Evolutionary conservation across 2,888 invertebrate species (phyloP).

Genomic region (Epinotia ramella): DNA sequence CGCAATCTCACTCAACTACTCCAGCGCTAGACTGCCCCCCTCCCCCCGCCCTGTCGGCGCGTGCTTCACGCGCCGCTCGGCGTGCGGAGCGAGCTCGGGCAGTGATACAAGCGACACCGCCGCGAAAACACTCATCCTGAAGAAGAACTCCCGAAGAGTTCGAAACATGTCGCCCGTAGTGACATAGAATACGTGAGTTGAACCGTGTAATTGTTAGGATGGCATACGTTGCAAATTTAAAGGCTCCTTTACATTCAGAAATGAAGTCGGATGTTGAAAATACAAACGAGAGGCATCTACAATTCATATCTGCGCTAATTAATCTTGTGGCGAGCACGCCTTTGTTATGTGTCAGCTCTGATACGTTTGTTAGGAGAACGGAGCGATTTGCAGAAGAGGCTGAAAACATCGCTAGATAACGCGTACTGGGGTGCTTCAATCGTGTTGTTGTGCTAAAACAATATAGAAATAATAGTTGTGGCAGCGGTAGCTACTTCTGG

Average conservation of each 20-base stretch:
- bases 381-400: slow-evolving; percentile 15
- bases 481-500: too few relatives aligned
- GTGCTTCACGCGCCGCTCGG: too few relatives aligned
- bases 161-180: too few relatives aligned
- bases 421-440: not conserved
- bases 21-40: too few relatives aligned
- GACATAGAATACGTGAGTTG: too few relatives aligned
- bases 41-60: too few relatives aligned
- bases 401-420: slow-evolving; percentile 1
- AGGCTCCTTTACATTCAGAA: slow-evolving; percentile 18
- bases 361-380: slow-evolving; percentile 18
- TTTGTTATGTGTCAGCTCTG: slow-evolving; percentile 60
- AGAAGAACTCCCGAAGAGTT: too few relatives aligned
- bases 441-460: not conserved
- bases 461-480: not conserved
- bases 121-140: too few relatives aligned
- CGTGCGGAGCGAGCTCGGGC: too few relatives aligned
- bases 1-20: too few relatives aligned
- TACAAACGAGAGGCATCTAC: slow-evolving; percentile 59
- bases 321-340: slow-evolving; percentile 70
- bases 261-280: slow-evolving; percentile 56
- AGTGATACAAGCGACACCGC: too few relatives aligned
- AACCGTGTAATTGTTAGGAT: too few relatives aligned
- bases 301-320: slow-evolving; percentile 72
- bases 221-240: not conserved